Conservation (phyloP, 2,888 invertebrate genomes). For the Zaprionus obscuricornis region DNA sequence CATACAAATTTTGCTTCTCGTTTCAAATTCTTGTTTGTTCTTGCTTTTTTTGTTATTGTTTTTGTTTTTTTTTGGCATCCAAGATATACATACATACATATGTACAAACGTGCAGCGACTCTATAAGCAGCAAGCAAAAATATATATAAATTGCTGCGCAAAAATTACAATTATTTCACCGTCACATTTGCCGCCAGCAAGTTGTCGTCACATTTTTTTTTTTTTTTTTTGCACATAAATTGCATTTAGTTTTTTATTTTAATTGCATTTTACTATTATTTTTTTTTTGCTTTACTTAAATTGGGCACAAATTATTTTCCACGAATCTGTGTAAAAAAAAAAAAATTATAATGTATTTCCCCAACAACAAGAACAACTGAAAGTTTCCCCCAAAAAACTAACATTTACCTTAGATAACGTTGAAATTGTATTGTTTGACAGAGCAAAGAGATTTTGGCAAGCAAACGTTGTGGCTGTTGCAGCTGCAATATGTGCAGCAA, state of each 20-base stretch:
- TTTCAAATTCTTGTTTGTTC: too few species aligned
- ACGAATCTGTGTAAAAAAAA: constrained; percentile 34
- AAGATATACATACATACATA: too few species aligned
- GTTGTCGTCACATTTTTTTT: neutral
- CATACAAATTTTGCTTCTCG: too few species aligned
- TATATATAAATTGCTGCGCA: constrained; percentile 26
- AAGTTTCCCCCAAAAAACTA: neutral
- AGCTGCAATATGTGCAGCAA: constrained; percentile 34
- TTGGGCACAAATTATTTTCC: constrained; percentile 45
- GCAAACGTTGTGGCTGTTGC: constrained; percentile 35
- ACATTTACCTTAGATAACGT: constrained; percentile 40
- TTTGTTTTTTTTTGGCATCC: constrained; percentile 30
- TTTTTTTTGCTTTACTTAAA: constrained; percentile 26
- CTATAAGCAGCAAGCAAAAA: neutral
- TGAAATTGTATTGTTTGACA: constrained; percentile 40
- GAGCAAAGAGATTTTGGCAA: constrained; percentile 16
- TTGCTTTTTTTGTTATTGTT: constrained; percentile 8
- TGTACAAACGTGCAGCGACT: constrained; percentile 38
- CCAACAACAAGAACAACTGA: too few species aligned
- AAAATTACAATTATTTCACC: constrained; percentile 4
- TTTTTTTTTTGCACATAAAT: neutral
- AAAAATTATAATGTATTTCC: neutral
- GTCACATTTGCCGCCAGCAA: neutral
- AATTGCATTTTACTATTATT: neutral
- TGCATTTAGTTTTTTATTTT: constrained; percentile 16